These are phyloP conservation scores for Agriopis leucophaearia DNA, from an alignment of 2,888 invertebrate genomes.

Conservation along the genomic window DNA sequence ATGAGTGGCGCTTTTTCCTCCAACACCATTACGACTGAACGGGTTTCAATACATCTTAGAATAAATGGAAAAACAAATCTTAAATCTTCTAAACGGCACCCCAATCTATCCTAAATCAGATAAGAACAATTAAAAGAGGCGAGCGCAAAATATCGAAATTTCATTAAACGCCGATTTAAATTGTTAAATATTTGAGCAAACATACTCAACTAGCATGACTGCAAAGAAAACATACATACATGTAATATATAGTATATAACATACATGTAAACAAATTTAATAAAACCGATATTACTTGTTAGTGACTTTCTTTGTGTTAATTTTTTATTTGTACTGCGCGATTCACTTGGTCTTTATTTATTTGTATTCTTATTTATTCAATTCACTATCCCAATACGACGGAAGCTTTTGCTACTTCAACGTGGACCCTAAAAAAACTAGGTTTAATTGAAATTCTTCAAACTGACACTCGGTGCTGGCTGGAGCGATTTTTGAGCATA, in stretches of 20 bases:
- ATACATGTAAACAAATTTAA: not conserved
- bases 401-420: too few species aligned
- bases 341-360: too few species aligned
- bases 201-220: not conserved
- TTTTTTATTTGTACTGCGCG: too few species aligned
- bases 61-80: not conserved
- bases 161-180: conserved; percentile 1
- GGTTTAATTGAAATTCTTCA: too few species aligned
- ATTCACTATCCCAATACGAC: too few species aligned
- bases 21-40: not conserved
- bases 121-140: conserved; percentile 1
- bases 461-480: too few species aligned
- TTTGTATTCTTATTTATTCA: too few species aligned
- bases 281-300: not conserved
- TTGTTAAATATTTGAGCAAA: not conserved
- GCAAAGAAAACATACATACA: too few species aligned
- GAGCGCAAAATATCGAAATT: conserved; percentile 3
- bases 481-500: too few species aligned
- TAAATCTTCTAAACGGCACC: conserved; percentile 1
- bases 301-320: too few species aligned
- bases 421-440: too few species aligned
- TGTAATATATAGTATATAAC: too few species aligned
- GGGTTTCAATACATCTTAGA: not conserved
- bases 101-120: not conserved
- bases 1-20: not conserved